Percentiles rank a stretch among this genome's conserved stretches.
Conservation (phyloP, 2,797 vertebrate species). For the Uromys caudimaculatus region DNA sequence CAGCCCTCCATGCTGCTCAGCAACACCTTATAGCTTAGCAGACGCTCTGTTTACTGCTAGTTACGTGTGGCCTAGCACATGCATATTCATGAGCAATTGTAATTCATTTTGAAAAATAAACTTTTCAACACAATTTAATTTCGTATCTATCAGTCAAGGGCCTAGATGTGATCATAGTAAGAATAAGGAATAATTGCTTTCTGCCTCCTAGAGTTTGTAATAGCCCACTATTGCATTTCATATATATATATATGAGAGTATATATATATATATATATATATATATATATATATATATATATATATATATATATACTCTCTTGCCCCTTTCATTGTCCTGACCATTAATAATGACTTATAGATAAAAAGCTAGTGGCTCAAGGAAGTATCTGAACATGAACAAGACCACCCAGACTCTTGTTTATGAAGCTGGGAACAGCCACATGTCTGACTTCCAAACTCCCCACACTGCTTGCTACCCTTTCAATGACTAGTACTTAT, state of each 20-base stretch:
- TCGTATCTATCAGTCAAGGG: neutral
- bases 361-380: neutral
- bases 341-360: neutral
- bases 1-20: neutral
- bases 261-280: too few relatives aligned
- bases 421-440: neutral
- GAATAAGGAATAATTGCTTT: neutral
- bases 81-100: neutral
- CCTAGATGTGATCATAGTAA: neutral
- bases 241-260: too few relatives aligned
- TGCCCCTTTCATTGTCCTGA: neutral
- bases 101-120: neutral
- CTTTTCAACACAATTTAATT: neutral
- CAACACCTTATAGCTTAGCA: too few relatives aligned
- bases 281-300: too few relatives aligned
- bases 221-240: neutral
- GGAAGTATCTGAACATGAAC: neutral
- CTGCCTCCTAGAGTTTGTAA: neutral
- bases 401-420: neutral
- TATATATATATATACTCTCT: fast-evolving
- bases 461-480: neutral
- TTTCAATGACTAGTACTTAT: neutral
- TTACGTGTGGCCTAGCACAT: fast-evolving
- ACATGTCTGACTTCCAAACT: neutral
- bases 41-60: neutral